A percentile compares a stretch with the other conserved stretches of the same genome.
These are phyloP conservation scores for Muscidifurax raptorellus DNA, from an alignment of 1,140 invertebrate genomes.

Conservation along the genomic window DNA sequence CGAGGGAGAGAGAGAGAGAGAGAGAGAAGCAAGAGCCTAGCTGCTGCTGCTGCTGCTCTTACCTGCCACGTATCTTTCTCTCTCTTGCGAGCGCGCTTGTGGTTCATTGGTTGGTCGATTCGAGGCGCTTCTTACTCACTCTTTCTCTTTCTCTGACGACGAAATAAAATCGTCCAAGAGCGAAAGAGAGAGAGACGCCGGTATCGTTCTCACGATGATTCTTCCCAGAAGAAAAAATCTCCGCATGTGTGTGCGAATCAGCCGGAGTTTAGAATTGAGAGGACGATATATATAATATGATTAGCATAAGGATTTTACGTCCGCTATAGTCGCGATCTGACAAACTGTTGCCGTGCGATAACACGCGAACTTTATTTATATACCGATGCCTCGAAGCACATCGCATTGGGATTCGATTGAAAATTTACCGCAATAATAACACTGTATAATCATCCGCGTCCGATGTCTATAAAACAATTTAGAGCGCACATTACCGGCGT, in stretches of 20 bases:
- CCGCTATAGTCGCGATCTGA: not conserved
- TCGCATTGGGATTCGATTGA: no score
- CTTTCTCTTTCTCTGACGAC: constrained; percentile 27
- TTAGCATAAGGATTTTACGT: constrained; percentile 47
- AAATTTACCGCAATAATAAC: no score
- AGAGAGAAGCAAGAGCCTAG: constrained; percentile 26
- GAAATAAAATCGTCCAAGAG: constrained; percentile 51
- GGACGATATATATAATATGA: constrained; percentile 35
- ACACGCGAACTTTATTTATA: no score
- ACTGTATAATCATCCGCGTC: no score
- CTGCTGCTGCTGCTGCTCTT: constrained; percentile 20
- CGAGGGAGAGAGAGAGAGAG: constrained; percentile 17
- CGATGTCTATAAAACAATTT: no score
- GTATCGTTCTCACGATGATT: constrained; percentile 51
- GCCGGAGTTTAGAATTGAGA: constrained; percentile 2
- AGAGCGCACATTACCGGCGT: constrained; percentile 23
- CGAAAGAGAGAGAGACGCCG: constrained; percentile 7
- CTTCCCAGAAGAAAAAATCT: constrained; percentile 28
- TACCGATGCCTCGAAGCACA: no score
- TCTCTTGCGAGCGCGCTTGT: not conserved
- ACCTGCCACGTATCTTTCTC: constrained; percentile 11
- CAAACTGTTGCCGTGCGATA: not conserved
- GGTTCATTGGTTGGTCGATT: not conserved
- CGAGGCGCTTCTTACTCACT: constrained; percentile 26
- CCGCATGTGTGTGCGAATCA: not conserved